Evolutionary conservation across 2,797 vertebrate species (phyloP), one percentile per base, ranked within the genome.

Genomic region (Sternarchorhynchus goeldii): DNA sequence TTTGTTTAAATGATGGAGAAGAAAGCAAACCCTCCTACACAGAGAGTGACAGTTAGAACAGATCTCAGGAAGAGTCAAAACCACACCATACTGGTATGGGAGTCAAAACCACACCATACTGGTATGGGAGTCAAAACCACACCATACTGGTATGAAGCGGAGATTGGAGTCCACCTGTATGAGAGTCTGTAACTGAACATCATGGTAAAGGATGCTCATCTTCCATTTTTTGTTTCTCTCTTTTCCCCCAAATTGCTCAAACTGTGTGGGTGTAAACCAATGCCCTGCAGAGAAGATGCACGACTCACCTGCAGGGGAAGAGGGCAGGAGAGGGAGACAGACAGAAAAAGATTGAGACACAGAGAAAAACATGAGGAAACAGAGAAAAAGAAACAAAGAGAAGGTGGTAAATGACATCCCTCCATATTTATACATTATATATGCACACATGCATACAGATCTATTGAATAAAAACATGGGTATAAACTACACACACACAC

Each of bases 201-300:
- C 0, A 0, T 75, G 0, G 31, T 60, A 36, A 7, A 0, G 0
- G 67, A 91, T 88, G 1, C 8, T 85, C 0, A 0, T 0, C 82
- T 85, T 91, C 90, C 90, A 91, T 66, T 88, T 91, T 80, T 82
- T 90, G 25, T 2, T 0, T 0, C 0, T 0, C 0, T 56, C 25
- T 76, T 36, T 89, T 0, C 53, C 90, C 1, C 76, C 88, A 3
- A 62, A 75, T 0, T 5, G 2, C 77, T 90, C 90, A 32, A 91
- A 91, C 0, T 10, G 6, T 4, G 0, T 0, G 0, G 86, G 89
- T 0, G 16, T 0, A 14, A 84, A 79, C 85, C 85, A 89, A 5
- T 0, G 0, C 0, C 20, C 81, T 0, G 75, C 0, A 66, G 21
- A 73, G 0, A 17, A 0, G 10, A 91, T 89, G 12, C 90, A 91